Conservation (phyloP, 1,140 invertebrate genomes). For the Drosophila orosa region DNA sequence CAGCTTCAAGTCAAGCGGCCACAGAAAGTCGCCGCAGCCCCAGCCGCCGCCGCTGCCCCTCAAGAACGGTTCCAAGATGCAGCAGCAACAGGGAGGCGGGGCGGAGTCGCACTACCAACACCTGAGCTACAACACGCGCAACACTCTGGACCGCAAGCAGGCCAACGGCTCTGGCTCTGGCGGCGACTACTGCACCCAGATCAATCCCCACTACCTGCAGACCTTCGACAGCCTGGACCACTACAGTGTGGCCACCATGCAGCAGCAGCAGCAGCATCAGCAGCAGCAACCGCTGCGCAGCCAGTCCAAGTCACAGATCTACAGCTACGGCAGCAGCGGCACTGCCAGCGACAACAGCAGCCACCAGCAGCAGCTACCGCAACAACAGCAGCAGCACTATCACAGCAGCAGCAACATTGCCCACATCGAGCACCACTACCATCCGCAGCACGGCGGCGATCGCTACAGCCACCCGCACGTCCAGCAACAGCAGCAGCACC, state of each 20-base stretch:
- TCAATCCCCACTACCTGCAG: constrained; percentile 80
- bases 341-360: constrained; percentile 66
- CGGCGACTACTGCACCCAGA: constrained; percentile 73
- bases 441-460: constrained; percentile 50
- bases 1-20: constrained; percentile 72
- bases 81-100: constrained; percentile 39
- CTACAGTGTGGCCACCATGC: constrained; percentile 74
- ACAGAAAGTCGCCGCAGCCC: constrained; percentile 58
- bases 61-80: constrained; percentile 68
- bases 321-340: constrained; percentile 76
- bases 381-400: constrained; percentile 64
- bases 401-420: constrained; percentile 71
- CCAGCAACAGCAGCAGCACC: constrained; percentile 58
- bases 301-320: constrained; percentile 80
- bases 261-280: constrained; percentile 58
- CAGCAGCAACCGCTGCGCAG: constrained; percentile 73
- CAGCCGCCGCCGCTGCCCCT: constrained; percentile 73
- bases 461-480: constrained; percentile 55
- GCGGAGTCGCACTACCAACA: constrained; percentile 75
- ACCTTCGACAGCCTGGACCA: constrained; percentile 80
- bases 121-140: constrained; percentile 66
- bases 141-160: constrained; percentile 74
- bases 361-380: constrained; percentile 50
- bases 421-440: constrained; percentile 72
- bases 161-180: constrained; percentile 17